Base-by-base conservation (phyloP, 2,888 invertebrate genomes). In the Volucella zonaria region DNA sequence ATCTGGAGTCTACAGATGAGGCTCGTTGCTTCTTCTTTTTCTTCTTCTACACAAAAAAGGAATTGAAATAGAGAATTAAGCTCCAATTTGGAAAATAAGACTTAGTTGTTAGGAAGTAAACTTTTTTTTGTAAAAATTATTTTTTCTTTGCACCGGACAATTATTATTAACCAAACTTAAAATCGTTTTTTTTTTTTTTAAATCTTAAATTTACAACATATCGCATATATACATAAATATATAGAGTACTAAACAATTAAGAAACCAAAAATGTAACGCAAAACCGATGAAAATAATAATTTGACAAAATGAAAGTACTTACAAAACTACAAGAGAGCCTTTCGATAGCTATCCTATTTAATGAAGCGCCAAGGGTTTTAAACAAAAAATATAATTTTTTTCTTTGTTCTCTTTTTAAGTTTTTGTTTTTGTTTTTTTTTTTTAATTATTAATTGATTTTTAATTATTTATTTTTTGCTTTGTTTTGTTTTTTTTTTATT, bases 331-430 rank as follows among this genome's bases (percentile, higher is more conserved):
- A 90, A 91, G 89, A 91, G 91, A 91, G 91, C 91, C 91, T 90
- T 89, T 90, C 89, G 91, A 91, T 89, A 91, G 91, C 91, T 91
- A 92, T 91, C 91, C 91, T 92, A 91, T 91, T 90, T 88, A 91
- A 92, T 92, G 91, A 91, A 91, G 91, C 91, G 91, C 90, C 91
- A 91, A 89, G 91, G 90, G 90, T 90, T 90, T 95, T 93, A 95
- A 94, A 94, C 93, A 93, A 94, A 94, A 95, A 95, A 94, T 94
- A 94, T 95, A 94, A 94, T 94, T 94, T 93, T n/a, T 94, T 94
- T 92, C 92, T 92, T 94, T 93, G 93, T 92, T 82, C 87, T 87
- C 76, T 77, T 75, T 77, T 62, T 86, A 87, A 86, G 70, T 87
- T 87, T 85, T 73, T 85, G 85, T 86, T 62, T 87, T 86, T 86